Conservation (phyloP, 2,113 vertebrate species). For the Ramphastos sulfuratus region DNA sequence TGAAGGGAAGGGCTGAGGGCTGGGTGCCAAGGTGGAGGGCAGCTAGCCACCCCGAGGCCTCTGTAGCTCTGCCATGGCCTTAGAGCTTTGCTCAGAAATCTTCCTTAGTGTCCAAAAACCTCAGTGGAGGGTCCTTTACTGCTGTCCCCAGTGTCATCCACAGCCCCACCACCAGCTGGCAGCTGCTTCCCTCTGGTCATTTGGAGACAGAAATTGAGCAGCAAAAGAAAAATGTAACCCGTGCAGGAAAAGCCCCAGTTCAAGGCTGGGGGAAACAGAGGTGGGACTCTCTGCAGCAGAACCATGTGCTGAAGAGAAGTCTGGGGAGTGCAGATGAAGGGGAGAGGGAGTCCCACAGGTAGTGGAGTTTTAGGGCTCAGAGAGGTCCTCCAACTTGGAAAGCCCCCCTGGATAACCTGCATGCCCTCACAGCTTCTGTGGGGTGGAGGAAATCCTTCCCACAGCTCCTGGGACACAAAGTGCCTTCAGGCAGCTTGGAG, state of each 20-base stretch:
- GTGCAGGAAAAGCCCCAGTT: not conserved
- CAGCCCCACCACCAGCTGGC: not conserved
- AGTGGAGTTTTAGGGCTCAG: not conserved
- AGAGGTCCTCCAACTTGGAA: not conserved
- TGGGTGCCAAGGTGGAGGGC: fast-evolving
- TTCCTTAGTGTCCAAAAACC: not conserved
- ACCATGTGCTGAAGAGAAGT: not conserved
- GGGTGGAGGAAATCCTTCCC: not conserved
- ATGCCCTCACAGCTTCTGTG: fast-evolving
- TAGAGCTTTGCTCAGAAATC: not conserved
- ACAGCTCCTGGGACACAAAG: fast-evolving
- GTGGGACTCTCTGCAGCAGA: not conserved
- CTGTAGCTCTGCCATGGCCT: not conserved
- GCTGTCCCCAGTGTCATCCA: not conserved
- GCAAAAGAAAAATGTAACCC: not conserved
- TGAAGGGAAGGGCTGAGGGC: not conserved
- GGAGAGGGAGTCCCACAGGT: fast-evolving
- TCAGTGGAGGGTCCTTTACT: not conserved
- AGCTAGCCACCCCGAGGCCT: not conserved
- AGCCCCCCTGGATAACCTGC: not conserved
- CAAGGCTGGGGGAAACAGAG: not conserved
- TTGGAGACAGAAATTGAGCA: constrained; percentile 30
- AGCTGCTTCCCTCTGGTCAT: not conserved
- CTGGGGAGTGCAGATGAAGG: not conserved
- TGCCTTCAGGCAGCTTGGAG: fast-evolving